These are phyloP conservation scores for Drosophila atripex DNA, from an alignment of 2,888 invertebrate species.

Conservation along the genomic window DNA sequence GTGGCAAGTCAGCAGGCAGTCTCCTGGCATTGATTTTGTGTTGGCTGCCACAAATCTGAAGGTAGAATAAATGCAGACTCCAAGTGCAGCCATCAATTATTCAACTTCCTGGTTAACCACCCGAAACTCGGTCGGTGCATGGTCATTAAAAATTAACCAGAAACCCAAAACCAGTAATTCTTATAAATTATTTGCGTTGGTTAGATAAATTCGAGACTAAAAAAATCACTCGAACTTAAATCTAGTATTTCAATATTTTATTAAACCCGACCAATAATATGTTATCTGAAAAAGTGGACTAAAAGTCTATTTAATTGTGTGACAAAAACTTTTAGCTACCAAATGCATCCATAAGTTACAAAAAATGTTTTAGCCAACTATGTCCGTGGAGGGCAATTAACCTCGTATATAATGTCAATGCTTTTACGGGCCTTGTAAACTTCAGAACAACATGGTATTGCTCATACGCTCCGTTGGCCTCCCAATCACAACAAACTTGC, in stretches of 20 bases:
- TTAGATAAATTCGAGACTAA: neutral
- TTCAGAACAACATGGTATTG: conserved; percentile 20
- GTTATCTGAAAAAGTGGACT: too few relatives aligned
- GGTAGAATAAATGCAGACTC: conserved; percentile 27
- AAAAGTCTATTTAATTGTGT: neutral
- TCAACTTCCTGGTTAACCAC: conserved; percentile 15
- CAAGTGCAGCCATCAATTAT: conserved; percentile 26
- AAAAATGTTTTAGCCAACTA: neutral
- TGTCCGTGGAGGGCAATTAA: conserved; percentile 29
- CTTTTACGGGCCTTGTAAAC: conserved; percentile 21
- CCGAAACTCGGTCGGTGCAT: neutral
- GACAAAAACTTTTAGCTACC: conserved; percentile 10
- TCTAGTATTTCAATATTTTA: neutral
- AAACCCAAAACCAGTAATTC: conserved; percentile 1
- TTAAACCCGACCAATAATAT: neutral
- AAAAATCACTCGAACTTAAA: neutral
- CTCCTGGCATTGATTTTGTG: conserved; percentile 22
- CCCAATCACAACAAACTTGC: conserved; percentile 31
- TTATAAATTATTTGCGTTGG: neutral
- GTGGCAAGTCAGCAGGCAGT: conserved; percentile 19
- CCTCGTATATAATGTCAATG: conserved; percentile 12
- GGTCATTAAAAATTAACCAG: conserved; percentile 5
- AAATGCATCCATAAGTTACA: conserved; percentile 12
- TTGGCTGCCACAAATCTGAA: conserved; percentile 6
- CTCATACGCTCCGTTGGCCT: conserved; percentile 41